Base-by-base conservation (phyloP, 2,113 vertebrate genomes). In the Rhynchomys soricoides region DNA sequence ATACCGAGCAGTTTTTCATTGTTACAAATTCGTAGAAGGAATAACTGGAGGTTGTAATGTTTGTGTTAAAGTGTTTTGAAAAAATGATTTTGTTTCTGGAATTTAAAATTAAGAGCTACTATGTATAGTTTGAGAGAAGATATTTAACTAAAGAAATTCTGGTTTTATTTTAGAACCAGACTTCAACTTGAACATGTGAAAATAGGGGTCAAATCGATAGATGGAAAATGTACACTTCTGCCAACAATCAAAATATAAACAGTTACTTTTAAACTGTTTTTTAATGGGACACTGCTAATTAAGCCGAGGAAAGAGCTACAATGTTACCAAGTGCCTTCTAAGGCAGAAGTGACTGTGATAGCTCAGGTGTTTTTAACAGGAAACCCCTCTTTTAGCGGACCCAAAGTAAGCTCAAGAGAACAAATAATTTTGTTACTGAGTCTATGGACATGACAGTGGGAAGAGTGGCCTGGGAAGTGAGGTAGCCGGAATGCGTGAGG, bases 1-100 rank as follows among this genome's bases (percentile, higher is more conserved):
- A 88, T 77, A 52, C n/a, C 64, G 12, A 92, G 68, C 26, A 71
- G 37, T 75, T 95, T 95, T 81, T 91, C 50, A 62, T 74, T 89
- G 77, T 88, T 89, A 86, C 82, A 92, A 52, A n/a, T 45, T 40
- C 86, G n/a, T 86, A 19, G 92, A 55, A 64, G 50, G 43, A 90
- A 52, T 66, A 78, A 59, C 34, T 86, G 73, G 68, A 64, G 11
- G 19, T 73, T 55, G 24, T 15, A 2, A 1, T 73, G 12, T 81
- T 82, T 62, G 34, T 83, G 75, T 70, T 62, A 17, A 77, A 82
- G 50, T 31, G 68, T 66, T 93, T 89, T 59, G 50, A 4, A 70
- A 73, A 88, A 89, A 19, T 74, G 43, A 2, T 93, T 91, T 93
- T 75, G 50, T 37, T 59, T 95, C 15, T 93, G 16, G 83, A 89